phyloP scores from a whole-genome alignment of 2,113 vertebrate species.

The Xenotilapia leptura region DNA sequence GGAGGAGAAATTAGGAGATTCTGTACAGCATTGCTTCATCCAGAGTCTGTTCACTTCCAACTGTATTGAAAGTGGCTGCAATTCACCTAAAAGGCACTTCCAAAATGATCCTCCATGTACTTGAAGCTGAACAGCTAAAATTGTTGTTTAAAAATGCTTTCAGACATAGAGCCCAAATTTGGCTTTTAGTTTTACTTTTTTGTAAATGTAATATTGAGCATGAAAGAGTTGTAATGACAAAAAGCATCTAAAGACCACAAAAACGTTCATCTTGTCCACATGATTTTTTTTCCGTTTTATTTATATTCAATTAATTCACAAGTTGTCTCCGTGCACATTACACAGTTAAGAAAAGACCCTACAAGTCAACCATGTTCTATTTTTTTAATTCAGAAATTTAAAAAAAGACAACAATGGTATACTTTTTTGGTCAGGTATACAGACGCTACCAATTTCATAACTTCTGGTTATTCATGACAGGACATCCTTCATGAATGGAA shows the following conservation, averaged over 20 bases:
- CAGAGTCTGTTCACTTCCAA: background rate
- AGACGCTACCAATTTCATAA: background rate
- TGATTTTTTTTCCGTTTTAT: rapidly evolving
- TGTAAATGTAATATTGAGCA: background rate
- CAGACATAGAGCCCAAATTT: background rate
- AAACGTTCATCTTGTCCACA: background rate
- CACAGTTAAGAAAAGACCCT: background rate
- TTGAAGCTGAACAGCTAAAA: background rate
- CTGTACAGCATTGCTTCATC: background rate
- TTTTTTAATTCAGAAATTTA: rapidly evolving
- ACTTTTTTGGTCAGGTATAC: background rate
- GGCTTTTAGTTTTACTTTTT: background rate
- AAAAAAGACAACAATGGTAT: background rate
- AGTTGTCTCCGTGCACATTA: rapidly evolving
- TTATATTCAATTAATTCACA: background rate
- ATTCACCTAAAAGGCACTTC: background rate
- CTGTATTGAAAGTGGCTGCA: background rate
- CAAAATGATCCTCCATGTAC: rapidly evolving
- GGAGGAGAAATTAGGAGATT: background rate
- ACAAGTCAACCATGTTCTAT: background rate
- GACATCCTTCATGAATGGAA: background rate
- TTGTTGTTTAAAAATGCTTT: background rate
- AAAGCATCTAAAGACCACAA: background rate
- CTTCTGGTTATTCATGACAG: background rate
- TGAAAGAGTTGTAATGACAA: background rate